These are phyloP conservation scores for Muraenolepis orangiensis DNA, from an alignment of 2,797 vertebrate species.

Conservation along the genomic window DNA sequence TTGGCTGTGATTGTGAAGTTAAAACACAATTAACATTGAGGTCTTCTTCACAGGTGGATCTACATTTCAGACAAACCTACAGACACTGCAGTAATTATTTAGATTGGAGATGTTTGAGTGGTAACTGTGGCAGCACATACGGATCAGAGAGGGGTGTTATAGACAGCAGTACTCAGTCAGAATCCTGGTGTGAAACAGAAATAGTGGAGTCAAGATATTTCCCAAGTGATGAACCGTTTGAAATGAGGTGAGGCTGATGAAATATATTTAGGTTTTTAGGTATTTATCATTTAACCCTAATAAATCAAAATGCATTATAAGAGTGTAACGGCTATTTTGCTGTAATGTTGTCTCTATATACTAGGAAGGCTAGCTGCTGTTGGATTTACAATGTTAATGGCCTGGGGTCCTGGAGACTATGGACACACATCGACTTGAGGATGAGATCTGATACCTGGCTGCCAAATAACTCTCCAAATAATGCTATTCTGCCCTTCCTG, in stretches of 20 bases:
- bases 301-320: background rate
- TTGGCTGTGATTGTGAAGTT: background rate
- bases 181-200: conserved; percentile 39
- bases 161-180: conserved; percentile 18
- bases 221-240: conserved; percentile 43
- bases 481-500: conserved; percentile 47
- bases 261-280: background rate
- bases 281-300: background rate
- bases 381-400: conserved; percentile 19
- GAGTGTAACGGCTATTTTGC: background rate
- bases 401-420: background rate
- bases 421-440: conserved; percentile 54
- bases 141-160: fast-evolving
- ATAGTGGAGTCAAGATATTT: conserved; percentile 8
- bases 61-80: conserved; percentile 33
- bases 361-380: conserved; percentile 45
- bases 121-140: background rate
- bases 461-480: conserved; percentile 55
- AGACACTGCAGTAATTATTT: fast-evolving
- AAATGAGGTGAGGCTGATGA: conserved; percentile 24
- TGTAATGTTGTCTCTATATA: background rate
- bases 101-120: fast-evolving
- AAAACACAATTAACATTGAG: background rate
- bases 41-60: conserved; percentile 33
- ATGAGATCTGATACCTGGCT: conserved; percentile 53